phyloP scores from a whole-genome alignment of 2,113 vertebrate genomes.

The Notarius quadriscutis region DNA sequence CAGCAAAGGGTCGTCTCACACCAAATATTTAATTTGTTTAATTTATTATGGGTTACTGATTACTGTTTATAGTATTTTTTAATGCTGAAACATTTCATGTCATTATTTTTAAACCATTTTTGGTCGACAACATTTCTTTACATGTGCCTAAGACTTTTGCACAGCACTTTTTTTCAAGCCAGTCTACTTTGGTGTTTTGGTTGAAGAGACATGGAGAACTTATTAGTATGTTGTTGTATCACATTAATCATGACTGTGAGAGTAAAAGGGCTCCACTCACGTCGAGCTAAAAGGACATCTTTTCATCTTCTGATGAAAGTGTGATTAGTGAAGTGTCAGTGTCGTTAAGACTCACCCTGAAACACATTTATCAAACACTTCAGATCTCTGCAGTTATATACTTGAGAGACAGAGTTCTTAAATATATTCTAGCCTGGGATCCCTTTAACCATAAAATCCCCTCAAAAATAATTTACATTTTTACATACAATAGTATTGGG shows the following conservation, averaged over 20 bases:
- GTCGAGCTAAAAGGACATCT: background rate
- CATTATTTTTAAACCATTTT: too few relatives aligned
- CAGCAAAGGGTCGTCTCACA: too few relatives aligned
- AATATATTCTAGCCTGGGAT: background rate
- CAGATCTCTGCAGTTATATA: background rate
- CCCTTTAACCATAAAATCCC: background rate
- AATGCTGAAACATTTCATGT: too few relatives aligned
- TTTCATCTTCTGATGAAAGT: slow-evolving; percentile 2
- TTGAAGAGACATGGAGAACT: background rate
- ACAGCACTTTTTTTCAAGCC: background rate
- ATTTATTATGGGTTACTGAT: too few relatives aligned
- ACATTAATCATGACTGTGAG: slow-evolving; percentile 7
- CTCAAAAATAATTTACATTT: too few relatives aligned
- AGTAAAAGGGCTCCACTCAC: background rate
- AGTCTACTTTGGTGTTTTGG: background rate
- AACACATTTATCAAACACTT: slow-evolving; percentile 23
- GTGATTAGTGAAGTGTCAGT: slow-evolving; percentile 11
- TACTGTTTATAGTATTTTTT: too few relatives aligned
- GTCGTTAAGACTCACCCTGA: background rate
- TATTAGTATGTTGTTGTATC: background rate
- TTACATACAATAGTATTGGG: background rate
- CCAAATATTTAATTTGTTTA: too few relatives aligned
- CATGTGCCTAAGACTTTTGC: too few relatives aligned
- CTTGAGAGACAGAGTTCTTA: background rate
- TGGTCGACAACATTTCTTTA: too few relatives aligned